Evolutionary conservation across 2,113 vertebrate genomes (phyloP).

Genomic region (Zosterops pallidus): DNA sequence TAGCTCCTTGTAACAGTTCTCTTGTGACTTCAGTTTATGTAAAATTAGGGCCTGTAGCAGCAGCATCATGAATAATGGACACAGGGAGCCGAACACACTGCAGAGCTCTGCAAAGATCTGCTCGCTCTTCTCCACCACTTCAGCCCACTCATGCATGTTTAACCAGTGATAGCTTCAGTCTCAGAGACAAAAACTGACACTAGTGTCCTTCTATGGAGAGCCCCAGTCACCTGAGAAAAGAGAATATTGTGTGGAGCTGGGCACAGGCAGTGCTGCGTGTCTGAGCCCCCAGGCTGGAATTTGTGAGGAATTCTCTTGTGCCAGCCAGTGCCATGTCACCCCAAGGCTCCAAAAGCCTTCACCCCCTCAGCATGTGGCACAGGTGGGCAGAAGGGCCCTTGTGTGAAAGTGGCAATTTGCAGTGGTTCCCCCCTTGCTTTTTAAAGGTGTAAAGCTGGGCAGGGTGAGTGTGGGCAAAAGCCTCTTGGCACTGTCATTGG

Average conservation of each 20-base stretch:
- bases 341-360: fast-evolving
- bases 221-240: neutral
- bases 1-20: slow-evolving; percentile 17
- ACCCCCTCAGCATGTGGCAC: fast-evolving
- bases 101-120: neutral
- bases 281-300: neutral
- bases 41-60: slow-evolving; percentile 38
- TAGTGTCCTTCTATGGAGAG: neutral
- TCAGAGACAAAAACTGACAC: neutral
- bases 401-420: neutral
- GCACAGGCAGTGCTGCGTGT: neutral
- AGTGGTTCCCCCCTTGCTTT: neutral
- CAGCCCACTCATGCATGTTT: neutral
- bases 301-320: neutral
- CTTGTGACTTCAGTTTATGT: slow-evolving; percentile 27
- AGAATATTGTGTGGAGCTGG: neutral
- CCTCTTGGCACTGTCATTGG: neutral
- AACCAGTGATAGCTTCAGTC: neutral
- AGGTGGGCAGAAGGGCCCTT: neutral
- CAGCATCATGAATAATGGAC: slow-evolving; percentile 59
- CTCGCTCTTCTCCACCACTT: neutral
- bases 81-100: neutral
- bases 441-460: neutral
- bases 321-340: fast-evolving
- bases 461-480: neutral